Evolutionary conservation across 2,888 invertebrate species (phyloP).

Genomic region (Drosophila buzzatii): DNA sequence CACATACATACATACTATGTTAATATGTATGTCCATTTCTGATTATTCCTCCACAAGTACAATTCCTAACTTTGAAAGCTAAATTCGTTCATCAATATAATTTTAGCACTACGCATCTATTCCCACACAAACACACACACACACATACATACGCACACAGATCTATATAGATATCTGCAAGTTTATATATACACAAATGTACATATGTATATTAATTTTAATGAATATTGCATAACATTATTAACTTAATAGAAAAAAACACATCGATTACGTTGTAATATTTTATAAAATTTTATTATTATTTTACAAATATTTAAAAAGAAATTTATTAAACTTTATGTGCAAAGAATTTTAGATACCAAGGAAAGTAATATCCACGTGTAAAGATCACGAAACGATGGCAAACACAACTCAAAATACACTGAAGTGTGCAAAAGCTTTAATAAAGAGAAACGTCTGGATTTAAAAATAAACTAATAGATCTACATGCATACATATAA

Average conservation of each 20-base stretch:
- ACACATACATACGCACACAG: not conserved
- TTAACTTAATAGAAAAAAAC: constrained; percentile 4
- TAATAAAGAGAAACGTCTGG: constrained; percentile 72
- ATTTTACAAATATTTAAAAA: not conserved
- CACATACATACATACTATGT: not conserved
- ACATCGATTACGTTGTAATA: not conserved
- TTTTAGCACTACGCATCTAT: constrained; percentile 17
- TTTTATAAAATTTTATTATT: not conserved
- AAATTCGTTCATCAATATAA: constrained; percentile 39
- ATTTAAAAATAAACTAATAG: constrained; percentile 76
- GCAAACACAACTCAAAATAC: constrained; percentile 80
- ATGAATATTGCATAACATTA: constrained; percentile 13
- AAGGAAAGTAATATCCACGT: constrained; percentile 59
- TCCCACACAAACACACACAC: constrained; percentile 19
- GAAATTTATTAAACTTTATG: not conserved
- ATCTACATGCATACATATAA: constrained; percentile 28
- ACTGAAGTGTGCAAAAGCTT: constrained; percentile 80
- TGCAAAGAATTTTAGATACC: constrained; percentile 45
- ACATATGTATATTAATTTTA: constrained; percentile 6
- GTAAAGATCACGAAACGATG: constrained; percentile 80
- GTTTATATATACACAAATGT: not conserved
- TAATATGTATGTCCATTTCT: not conserved
- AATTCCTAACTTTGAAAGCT: constrained; percentile 18
- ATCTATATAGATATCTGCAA: constrained; percentile 5
- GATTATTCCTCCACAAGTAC: constrained; percentile 15